These are phyloP conservation scores for Ormyrus rosae DNA, from an alignment of 2,888 invertebrate genomes.

Conservation along the genomic window DNA sequence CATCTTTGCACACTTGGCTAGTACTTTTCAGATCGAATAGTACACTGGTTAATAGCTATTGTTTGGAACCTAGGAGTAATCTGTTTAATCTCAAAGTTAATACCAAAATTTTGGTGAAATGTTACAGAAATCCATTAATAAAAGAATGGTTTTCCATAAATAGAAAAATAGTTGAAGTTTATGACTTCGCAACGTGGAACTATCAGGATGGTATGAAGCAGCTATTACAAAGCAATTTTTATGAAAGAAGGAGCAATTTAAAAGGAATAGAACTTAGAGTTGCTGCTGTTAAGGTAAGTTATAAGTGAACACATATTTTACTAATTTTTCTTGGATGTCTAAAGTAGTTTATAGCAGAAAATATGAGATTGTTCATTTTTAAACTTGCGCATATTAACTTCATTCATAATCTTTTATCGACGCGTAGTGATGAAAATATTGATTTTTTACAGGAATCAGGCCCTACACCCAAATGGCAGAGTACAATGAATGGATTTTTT, in stretches of 20 bases:
- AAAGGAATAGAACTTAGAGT: constrained; percentile 58
- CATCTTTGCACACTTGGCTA: constrained; percentile 64
- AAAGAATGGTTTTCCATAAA: constrained; percentile 62
- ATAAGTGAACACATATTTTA: not conserved
- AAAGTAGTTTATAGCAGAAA: no score
- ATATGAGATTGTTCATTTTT: no score
- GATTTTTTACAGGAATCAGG: constrained; percentile 1
- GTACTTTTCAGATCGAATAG: constrained; percentile 60
- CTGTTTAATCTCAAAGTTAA: constrained; percentile 60
- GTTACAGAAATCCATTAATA: constrained; percentile 51
- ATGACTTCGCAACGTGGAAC: constrained; percentile 51
- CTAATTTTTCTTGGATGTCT: no score
- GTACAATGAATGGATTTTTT: constrained; percentile 31
- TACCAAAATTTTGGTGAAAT: constrained; percentile 62
- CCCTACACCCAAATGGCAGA: not conserved
- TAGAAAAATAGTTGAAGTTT: constrained; percentile 3
- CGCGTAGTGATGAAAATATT: not conserved
- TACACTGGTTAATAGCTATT: constrained; percentile 23
- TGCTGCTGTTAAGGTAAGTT: constrained; percentile 50
- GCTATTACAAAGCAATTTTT: constrained; percentile 39
- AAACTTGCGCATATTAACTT: no score
- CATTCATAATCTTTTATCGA: no score
- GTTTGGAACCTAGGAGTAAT: constrained; percentile 56
- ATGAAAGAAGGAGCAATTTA: constrained; percentile 59
- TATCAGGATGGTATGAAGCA: constrained; percentile 24